These are phyloP conservation scores for Amphiura filiformis DNA, from an alignment of 35 echinoderm and acorn worm genomes.

Conservation along the genomic window DNA sequence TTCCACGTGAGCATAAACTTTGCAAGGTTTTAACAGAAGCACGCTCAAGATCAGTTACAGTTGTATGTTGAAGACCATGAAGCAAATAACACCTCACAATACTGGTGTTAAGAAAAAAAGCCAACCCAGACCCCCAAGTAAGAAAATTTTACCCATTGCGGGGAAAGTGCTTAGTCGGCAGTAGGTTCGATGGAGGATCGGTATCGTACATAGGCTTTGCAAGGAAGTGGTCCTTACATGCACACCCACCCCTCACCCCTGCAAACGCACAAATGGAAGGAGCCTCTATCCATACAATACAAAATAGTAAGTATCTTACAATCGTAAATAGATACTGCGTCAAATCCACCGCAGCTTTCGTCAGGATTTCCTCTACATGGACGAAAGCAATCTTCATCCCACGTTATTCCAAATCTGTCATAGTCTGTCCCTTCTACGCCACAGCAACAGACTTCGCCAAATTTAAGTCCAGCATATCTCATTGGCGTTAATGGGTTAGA, in stretches of 20 bases:
- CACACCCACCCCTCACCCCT: neutral
- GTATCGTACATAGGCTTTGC: too few relatives aligned
- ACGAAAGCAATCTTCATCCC: neutral
- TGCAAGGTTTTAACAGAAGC: too few relatives aligned
- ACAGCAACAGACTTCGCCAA: neutral
- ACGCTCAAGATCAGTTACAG: too few relatives aligned
- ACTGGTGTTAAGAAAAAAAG: too few relatives aligned
- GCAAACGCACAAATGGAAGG: neutral
- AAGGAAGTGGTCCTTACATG: neutral
- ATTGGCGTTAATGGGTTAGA: neutral
- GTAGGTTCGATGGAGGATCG: too few relatives aligned
- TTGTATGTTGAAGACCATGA: too few relatives aligned
- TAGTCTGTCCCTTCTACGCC: neutral
- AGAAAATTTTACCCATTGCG: neutral
- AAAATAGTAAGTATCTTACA: neutral
- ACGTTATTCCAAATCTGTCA: neutral
- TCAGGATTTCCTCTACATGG: neutral
- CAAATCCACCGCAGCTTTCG: neutral
- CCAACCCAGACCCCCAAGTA: neutral
- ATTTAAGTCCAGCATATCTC: neutral
- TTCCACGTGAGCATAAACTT: too few relatives aligned
- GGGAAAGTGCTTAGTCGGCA: too few relatives aligned
- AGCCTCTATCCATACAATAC: neutral
- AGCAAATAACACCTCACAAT: too few relatives aligned
- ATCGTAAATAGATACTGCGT: neutral